phyloP scores from a whole-genome alignment of 2,797 vertebrate species.

The Phrynocephalus guinanensis region DNA sequence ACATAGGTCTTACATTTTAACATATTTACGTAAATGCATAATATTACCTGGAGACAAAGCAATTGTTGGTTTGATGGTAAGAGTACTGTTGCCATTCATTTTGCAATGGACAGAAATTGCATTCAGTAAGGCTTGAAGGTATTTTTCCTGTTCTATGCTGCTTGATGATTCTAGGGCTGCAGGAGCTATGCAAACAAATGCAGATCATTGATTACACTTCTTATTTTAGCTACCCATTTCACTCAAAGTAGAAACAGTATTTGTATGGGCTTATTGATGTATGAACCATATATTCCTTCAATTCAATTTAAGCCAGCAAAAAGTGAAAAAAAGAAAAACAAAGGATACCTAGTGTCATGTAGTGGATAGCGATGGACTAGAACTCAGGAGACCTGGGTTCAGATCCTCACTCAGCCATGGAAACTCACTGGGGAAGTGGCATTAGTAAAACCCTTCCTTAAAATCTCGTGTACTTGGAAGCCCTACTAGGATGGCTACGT shows the following conservation, averaged over 20 bases:
- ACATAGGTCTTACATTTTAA: conserved; percentile 18
- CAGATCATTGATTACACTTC: conserved; percentile 19
- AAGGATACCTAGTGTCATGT: too few relatives aligned
- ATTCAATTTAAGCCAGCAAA: background rate
- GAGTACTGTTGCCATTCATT: conserved; percentile 86
- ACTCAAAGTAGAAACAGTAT: conserved; percentile 8
- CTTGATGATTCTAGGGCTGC: conserved; percentile 92
- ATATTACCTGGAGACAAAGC: conserved; percentile 93
- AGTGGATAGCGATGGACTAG: too few relatives aligned
- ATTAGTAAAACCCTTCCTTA: too few relatives aligned
- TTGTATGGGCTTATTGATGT: conserved; percentile 1
- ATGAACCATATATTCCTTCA: background rate
- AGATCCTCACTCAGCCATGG: too few relatives aligned
- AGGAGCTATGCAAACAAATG: conserved; percentile 79
- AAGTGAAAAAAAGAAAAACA: background rate
- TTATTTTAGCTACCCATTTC: background rate
- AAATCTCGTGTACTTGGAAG: too few relatives aligned
- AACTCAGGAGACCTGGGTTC: too few relatives aligned
- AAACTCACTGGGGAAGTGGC: too few relatives aligned
- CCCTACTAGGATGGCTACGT: too few relatives aligned
- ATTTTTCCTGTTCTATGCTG: conserved; percentile 98
- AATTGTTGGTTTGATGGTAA: conserved; percentile 88
- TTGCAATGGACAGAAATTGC: conserved; percentile 93
- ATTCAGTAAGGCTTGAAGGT: conserved; percentile 93
- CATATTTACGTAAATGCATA: conserved; percentile 27